A percentile compares a stretch with the other conserved stretches of the same genome.
Conservation (phyloP, 2,797 vertebrate species). For the Esox lucius region DNA sequence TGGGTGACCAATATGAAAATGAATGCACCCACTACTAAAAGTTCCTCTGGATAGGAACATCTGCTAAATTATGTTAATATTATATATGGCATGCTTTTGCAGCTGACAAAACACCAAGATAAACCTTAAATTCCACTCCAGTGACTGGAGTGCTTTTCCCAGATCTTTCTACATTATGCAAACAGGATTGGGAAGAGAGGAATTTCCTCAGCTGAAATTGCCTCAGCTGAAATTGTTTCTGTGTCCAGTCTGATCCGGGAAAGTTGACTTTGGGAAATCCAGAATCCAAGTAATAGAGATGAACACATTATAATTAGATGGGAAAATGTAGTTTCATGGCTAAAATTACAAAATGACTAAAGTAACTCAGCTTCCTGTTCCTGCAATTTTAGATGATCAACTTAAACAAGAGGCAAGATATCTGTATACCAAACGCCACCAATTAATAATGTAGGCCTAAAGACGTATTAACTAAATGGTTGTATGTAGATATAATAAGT, state of each 20-base stretch:
- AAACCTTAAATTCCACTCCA: slow-evolving; percentile 22
- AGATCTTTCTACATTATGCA: slow-evolving; percentile 15
- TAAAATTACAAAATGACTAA: background rate
- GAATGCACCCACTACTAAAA: too few species aligned
- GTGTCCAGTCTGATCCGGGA: slow-evolving; percentile 15
- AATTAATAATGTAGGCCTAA: background rate
- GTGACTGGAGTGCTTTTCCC: slow-evolving; percentile 16
- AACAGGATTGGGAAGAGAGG: slow-evolving; percentile 20
- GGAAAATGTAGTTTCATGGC: background rate
- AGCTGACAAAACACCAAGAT: slow-evolving; percentile 47
- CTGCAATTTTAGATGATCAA: background rate
- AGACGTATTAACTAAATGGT: background rate
- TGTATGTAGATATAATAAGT: background rate
- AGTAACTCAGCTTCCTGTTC: background rate
- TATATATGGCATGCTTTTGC: slow-evolving; percentile 15
- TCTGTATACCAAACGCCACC: background rate
- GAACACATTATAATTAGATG: background rate
- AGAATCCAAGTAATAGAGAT: background rate
- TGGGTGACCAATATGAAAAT: too few species aligned
- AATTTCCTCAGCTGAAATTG: slow-evolving; percentile 26
- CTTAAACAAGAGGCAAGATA: background rate
- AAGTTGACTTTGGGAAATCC: slow-evolving; percentile 17
- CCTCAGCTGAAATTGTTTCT: slow-evolving; percentile 28
- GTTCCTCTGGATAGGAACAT: too few species aligned
- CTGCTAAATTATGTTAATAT: background rate